Evolutionary conservation across 2,797 vertebrate species (phyloP).

Genomic region (Nothura maculosa): DNA sequence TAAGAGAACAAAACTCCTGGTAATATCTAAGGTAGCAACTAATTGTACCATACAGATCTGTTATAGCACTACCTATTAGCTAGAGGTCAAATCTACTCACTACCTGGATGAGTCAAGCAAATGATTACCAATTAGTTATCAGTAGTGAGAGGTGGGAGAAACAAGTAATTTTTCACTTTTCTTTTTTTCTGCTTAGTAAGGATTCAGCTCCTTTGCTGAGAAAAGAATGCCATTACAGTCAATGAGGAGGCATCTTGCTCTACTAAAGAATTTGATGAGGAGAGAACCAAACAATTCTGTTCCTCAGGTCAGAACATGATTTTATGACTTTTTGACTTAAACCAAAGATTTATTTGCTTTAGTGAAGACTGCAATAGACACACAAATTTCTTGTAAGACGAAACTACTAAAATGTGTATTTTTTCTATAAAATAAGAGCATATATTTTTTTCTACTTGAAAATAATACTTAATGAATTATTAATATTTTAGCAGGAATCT

Average conservation of each 20-base stretch:
- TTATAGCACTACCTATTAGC: neutral
- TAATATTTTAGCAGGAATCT: conserved; percentile 52
- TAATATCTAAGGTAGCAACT: neutral
- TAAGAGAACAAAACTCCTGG: neutral
- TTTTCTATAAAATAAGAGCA: neutral
- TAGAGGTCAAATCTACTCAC: neutral
- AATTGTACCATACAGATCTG: neutral
- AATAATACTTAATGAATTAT: neutral
- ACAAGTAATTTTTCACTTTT: neutral
- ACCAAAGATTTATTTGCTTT: neutral
- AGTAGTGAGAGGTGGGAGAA: neutral
- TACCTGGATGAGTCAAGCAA: neutral
- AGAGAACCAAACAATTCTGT: neutral
- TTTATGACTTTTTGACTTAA: neutral
- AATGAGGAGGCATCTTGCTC: neutral
- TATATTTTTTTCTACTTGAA: neutral
- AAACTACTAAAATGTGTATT: neutral
- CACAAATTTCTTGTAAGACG: neutral
- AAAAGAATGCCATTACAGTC: neutral
- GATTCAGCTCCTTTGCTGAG: neutral
- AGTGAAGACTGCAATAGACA: neutral
- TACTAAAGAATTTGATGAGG: neutral
- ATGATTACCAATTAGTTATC: neutral
- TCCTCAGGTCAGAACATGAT: neutral
- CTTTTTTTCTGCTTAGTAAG: neutral